These are phyloP conservation scores for Myopa testacea DNA, from an alignment of 2,888 invertebrate genomes.

Conservation along the genomic window DNA sequence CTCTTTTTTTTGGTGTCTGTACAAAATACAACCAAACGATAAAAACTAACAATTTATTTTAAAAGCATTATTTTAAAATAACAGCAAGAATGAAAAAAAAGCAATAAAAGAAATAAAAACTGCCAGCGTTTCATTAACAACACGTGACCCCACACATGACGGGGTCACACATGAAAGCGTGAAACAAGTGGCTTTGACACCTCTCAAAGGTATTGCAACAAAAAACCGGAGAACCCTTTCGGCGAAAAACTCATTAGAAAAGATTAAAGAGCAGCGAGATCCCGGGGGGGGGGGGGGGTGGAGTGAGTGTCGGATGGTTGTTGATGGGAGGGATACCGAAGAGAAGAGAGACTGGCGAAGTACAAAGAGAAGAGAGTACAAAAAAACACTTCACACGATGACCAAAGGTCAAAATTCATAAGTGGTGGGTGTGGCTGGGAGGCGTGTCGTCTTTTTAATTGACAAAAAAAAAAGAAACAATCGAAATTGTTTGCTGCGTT, in stretches of 20 bases:
- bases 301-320: too few species aligned
- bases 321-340: too few species aligned
- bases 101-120: too few species aligned
- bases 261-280: neutral
- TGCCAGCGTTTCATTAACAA: neutral
- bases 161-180: neutral
- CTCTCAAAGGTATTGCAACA: neutral
- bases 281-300: neutral
- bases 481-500: too few species aligned
- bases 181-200: conserved; percentile 28
- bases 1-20: too few species aligned
- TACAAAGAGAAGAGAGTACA: neutral
- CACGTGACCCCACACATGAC: conserved; percentile 4
- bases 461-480: too few species aligned
- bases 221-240: neutral
- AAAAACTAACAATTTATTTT: conserved; percentile 18
- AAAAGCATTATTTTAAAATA: conserved; percentile 3
- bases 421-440: too few species aligned
- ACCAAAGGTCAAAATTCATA: neutral
- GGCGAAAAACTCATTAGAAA: conserved; percentile 16
- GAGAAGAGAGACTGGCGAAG: too few species aligned
- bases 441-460: too few species aligned
- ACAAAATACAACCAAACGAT: too few species aligned
- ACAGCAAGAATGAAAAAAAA: neutral
- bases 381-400: neutral